Percentiles rank a stretch among this genome's conserved stretches.
Conservation (phyloP, 1,140 invertebrate species). For the Condylostylus longicornis region DNA sequence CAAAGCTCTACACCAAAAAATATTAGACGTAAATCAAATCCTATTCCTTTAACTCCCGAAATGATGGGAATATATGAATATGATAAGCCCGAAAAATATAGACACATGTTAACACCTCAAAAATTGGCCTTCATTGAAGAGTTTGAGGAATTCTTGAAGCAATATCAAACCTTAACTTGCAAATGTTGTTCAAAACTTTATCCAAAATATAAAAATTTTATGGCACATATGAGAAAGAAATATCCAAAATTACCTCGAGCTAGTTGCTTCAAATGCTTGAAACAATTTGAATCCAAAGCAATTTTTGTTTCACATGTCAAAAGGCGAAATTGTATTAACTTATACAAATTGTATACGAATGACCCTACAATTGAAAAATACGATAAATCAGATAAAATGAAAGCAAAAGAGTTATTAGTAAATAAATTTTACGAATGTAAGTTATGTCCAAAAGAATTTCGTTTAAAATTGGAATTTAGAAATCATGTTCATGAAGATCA, state of each 20-base stretch:
- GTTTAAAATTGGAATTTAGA: slow-evolving; percentile 30
- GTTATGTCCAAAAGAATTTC: slow-evolving; percentile 26
- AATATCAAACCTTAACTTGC: slow-evolving; percentile 31
- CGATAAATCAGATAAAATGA: slow-evolving; percentile 19
- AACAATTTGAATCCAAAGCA: slow-evolving; percentile 30
- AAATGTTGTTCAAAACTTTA: slow-evolving; percentile 27
- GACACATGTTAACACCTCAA: slow-evolving; percentile 20
- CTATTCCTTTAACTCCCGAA: slow-evolving; percentile 15
- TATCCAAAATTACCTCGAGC: slow-evolving; percentile 26
- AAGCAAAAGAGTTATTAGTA: slow-evolving; percentile 27
- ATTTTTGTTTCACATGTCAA: slow-evolving; percentile 31
- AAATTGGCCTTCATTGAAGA: slow-evolving; percentile 28
- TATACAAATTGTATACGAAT: slow-evolving; percentile 21
- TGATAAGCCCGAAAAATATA: slow-evolving; percentile 28
- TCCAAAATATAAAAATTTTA: slow-evolving; percentile 30
- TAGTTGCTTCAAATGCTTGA: slow-evolving; percentile 30
- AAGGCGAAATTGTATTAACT: slow-evolving; percentile 29
- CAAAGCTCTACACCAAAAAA: slow-evolving; percentile 20
- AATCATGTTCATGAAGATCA: slow-evolving; percentile 30
- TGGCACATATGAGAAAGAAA: slow-evolving; percentile 32
- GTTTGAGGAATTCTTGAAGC: slow-evolving; percentile 27
- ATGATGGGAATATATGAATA: slow-evolving; percentile 27
- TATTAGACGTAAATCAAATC: slow-evolving; percentile 14
- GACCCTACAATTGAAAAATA: slow-evolving; percentile 10
- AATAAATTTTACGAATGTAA: slow-evolving; percentile 31